Evolutionary conservation across 1,140 invertebrate species (phyloP).

Genomic region (Stegodyphus mimosarum): DNA sequence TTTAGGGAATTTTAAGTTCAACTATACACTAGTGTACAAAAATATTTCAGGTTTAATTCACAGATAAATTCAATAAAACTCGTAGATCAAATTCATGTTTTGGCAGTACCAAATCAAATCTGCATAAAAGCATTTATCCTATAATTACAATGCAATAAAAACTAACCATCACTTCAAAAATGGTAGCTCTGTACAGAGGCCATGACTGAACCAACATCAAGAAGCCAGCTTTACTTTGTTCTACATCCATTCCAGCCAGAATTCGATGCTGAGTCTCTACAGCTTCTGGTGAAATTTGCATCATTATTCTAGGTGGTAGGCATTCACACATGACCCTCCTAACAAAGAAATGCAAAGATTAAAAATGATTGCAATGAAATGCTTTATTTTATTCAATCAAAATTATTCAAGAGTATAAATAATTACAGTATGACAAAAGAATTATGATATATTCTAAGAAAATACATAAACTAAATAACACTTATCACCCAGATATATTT

Average conservation of each 20-base stretch:
- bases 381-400: no score
- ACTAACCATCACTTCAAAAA: slow-evolving; percentile 91
- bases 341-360: slow-evolving; percentile 64
- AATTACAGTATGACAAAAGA: no score
- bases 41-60: no score
- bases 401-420: no score
- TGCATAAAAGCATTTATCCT: background rate
- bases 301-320: slow-evolving; percentile 82
- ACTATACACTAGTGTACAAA: no score
- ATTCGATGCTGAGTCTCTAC: slow-evolving; percentile 89
- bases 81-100: no score
- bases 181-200: slow-evolving; percentile 90
- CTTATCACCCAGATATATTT: no score
- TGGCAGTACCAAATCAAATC: background rate
- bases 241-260: slow-evolving; percentile 83
- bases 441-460: no score
- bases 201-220: slow-evolving; percentile 93
- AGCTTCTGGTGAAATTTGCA: slow-evolving; percentile 79
- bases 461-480: no score
- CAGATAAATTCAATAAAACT: no score
- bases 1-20: no score
- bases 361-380: no score
- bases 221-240: slow-evolving; percentile 90
- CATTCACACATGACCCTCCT: slow-evolving; percentile 81
- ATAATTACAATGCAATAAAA: background rate